These are phyloP conservation scores for Apodemia duryi DNA, from an alignment of 2,888 invertebrate genomes.

Conservation along the genomic window DNA sequence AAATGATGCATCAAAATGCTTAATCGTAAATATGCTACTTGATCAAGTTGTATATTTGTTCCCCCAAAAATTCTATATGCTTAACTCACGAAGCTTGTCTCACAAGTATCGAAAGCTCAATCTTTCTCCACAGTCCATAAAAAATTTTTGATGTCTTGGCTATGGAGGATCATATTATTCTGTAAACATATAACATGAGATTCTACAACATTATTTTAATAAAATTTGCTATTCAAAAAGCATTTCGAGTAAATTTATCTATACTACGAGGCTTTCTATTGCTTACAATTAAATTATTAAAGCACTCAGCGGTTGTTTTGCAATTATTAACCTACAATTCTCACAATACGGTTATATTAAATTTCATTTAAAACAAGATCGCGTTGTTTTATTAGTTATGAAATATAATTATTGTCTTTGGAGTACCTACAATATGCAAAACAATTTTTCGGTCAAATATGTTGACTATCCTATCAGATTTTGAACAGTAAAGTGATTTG, in stretches of 20 bases:
- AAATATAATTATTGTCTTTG: background rate
- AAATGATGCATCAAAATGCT: slow-evolving; percentile 11
- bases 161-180: no score
- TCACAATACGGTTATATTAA: background rate
- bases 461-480: background rate
- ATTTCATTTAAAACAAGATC: background rate
- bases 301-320: background rate
- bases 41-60: no score
- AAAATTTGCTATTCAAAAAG: no score
- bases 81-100: no score
- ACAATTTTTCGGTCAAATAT: background rate
- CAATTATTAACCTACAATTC: slow-evolving; percentile 2
- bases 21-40: no score
- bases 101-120: no score
- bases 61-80: no score
- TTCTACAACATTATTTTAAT: no score
- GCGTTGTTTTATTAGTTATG: background rate
- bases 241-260: no score
- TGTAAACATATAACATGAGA: no score
- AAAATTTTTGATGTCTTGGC: no score
- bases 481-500: background rate
- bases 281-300: slow-evolving; percentile 18
- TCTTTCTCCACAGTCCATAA: no score
- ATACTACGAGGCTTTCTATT: slow-evolving; percentile 23
- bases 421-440: background rate